Evolutionary conservation across 1,140 invertebrate genomes (phyloP), one percentile per base, ranked within the genome.

Genomic region (Venturia canescens): DNA sequence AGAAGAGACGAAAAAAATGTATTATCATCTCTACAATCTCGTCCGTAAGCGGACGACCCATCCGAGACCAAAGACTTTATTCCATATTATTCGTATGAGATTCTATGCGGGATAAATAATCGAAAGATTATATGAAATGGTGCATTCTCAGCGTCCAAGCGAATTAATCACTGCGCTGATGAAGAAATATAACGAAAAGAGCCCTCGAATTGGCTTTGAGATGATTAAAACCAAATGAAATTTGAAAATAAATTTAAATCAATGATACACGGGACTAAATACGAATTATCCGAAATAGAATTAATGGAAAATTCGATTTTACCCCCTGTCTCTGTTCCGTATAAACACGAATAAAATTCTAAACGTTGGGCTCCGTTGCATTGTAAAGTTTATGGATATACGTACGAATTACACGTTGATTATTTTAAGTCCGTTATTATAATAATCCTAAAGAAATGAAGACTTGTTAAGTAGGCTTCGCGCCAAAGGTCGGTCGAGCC

Each of bases 61-160:
- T 90, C 88, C 87, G 90, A 90, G 89, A 91, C 88, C 90, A 91
- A 90, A 90, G 88, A 90, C 89, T 90, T 90, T 67, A 80, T 79
- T 79, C 57, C 70, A 82, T 72, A 79, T n/a, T 75, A 90, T 87
- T 86, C 85, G 86, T 88, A 88, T 87, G 71, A 77, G 66, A 66
- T 77, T 63, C 75, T 27, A 77, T 48, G 57, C 53, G 23, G 71
- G 48, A 13, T 34, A 44, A 38, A n/a, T 72, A 21, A 48, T 69
- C n/a, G 66, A 63, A 63, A 23, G 66, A 69, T 69, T 31, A 31
- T 31, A 74, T 53, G 48, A 31, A 71, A 15, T n/a, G 44, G 15
- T 74, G 26, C 9, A 16, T 53, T 74, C 15, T 69, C 29, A 29
- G 50, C 50, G 27, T 31, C 26, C 13, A 18, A 38, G 69, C 31